Percentiles rank a stretch among this genome's conserved stretches.
These are phyloP conservation scores for Hedya salicella DNA, from an alignment of 2,888 invertebrate genomes.

Conservation along the genomic window DNA sequence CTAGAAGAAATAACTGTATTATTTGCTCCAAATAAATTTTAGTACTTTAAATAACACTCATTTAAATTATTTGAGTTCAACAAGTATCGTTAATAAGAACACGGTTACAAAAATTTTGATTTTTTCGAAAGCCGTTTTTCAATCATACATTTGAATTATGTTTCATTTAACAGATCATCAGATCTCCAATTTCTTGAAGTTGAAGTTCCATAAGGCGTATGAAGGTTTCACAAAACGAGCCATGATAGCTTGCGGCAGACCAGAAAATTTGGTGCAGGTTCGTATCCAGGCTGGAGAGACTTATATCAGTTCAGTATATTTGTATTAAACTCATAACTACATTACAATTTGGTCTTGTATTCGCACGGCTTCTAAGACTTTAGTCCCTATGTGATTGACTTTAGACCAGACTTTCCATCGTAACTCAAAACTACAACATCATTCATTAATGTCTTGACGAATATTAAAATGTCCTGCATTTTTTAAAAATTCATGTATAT, in stretches of 20 bases:
- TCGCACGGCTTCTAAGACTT: neutral
- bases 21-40: no score
- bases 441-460: neutral
- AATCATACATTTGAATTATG: neutral
- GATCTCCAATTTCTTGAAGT: slow-evolving; percentile 90
- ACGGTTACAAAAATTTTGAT: no score
- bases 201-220: slow-evolving; percentile 88
- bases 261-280: slow-evolving; percentile 74
- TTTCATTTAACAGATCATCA: slow-evolving; percentile 88
- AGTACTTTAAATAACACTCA: no score
- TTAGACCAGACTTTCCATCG: neutral
- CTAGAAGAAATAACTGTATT: no score
- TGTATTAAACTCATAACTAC: slow-evolving; percentile 10
- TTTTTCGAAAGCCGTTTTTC: neutral
- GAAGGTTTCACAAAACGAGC: slow-evolving; percentile 87
- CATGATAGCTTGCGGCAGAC: slow-evolving; percentile 87
- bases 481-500: slow-evolving; percentile 24
- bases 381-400: neutral
- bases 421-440: neutral
- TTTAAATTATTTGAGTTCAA: no score
- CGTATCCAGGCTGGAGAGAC: slow-evolving; percentile 5
- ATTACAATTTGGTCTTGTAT: neutral
- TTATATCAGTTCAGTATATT: neutral
- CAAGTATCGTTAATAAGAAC: no score
- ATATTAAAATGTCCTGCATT: neutral